These are phyloP conservation scores for Iguana delicatissima DNA, from an alignment of 2,797 vertebrate species.

Conservation along the genomic window DNA sequence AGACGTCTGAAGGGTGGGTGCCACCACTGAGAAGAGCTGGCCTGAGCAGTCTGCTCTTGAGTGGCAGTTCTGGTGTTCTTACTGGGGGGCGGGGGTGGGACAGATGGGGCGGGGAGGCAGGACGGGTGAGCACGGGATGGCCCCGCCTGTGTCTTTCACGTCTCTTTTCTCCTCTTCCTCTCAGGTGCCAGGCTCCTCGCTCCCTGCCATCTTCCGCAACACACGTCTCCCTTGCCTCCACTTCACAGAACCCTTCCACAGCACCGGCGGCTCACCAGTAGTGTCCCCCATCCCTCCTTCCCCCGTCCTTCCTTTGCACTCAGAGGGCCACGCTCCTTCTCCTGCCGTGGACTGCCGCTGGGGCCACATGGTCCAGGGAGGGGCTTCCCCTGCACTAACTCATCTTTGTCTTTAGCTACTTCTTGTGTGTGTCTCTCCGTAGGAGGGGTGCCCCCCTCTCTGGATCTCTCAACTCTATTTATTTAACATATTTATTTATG, in stretches of 20 bases:
- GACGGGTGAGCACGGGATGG: not conserved
- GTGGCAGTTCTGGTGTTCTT: not conserved
- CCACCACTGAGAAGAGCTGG: no score
- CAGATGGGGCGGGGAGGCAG: not conserved
- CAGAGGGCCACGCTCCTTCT: slow-evolving; percentile 48
- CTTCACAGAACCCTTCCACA: slow-evolving; percentile 73
- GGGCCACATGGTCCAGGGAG: not conserved
- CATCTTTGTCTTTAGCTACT: slow-evolving; percentile 68
- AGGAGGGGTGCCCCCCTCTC: not conserved
- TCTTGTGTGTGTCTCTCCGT: slow-evolving; percentile 55
- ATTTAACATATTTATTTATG: slow-evolving; percentile 83
- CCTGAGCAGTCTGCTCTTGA: not conserved
- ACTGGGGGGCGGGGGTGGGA: not conserved
- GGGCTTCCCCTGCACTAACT: slow-evolving; percentile 45
- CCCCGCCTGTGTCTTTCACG: no score
- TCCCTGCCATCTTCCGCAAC: slow-evolving; percentile 85
- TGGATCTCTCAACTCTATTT: slow-evolving; percentile 79
- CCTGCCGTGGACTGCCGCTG: slow-evolving; percentile 6
- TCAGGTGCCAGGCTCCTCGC: slow-evolving; percentile 88
- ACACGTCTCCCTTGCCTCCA: slow-evolving; percentile 82
- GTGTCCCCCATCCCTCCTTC: slow-evolving; percentile 52
- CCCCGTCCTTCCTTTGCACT: not conserved
- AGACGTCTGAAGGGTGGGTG: not conserved
- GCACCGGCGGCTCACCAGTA: slow-evolving; percentile 81
- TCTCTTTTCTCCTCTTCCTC: rapidly evolving